phyloP scores from a whole-genome alignment of 2,797 vertebrate species.

The Heliangelus exortis region DNA sequence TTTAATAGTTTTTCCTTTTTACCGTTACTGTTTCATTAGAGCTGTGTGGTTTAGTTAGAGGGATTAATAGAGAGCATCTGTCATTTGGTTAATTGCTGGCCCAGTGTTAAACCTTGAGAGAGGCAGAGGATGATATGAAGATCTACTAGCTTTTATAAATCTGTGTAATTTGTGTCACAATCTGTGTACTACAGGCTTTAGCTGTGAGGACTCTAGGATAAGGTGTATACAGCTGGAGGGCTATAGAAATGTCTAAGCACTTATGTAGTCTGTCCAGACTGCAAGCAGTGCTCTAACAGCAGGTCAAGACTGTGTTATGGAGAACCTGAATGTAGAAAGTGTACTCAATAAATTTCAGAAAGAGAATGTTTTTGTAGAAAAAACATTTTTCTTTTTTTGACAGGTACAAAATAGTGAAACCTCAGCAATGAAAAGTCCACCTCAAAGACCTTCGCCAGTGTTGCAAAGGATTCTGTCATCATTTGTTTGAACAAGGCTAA shows the following conservation, averaged over 20 bases:
- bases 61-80: no score
- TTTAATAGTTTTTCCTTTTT: no score
- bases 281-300: background rate
- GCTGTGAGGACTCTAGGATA: background rate
- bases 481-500: background rate
- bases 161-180: background rate
- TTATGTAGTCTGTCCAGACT: background rate
- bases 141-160: background rate
- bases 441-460: background rate
- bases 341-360: background rate
- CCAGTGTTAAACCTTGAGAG: no score
- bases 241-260: background rate
- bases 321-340: background rate
- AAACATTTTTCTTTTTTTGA: background rate
- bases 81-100: no score
- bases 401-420: background rate
- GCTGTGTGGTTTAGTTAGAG: no score
- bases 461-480: background rate
- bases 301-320: background rate
- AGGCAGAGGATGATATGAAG: background rate
- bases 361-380: background rate
- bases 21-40: no score
- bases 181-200: background rate
- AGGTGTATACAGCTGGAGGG: background rate
- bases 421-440: background rate